Evolutionary conservation across 2,888 invertebrate species (phyloP).

Genomic region (Microctonus brassicae): DNA sequence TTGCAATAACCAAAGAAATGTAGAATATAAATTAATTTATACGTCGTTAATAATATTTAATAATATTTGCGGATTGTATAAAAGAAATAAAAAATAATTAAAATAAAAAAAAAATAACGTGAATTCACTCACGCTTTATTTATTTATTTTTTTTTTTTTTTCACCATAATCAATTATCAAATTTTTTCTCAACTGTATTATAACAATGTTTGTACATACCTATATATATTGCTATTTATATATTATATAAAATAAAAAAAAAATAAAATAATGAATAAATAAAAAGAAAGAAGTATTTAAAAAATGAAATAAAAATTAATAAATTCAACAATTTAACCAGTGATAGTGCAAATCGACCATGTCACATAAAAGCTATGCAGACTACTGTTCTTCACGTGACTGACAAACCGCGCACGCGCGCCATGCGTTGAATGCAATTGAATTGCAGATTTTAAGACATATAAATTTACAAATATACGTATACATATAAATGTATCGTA

Average conservation of each 20-base stretch:
- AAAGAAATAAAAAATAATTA: slow-evolving; percentile 32
- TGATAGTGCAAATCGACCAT: slow-evolving; percentile 22
- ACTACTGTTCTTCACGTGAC: slow-evolving; percentile 47
- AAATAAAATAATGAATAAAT: slow-evolving; percentile 12
- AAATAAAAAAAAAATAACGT: too few relatives aligned
- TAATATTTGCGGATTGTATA: too few relatives aligned
- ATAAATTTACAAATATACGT: too few relatives aligned
- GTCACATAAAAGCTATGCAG: slow-evolving; percentile 18
- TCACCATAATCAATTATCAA: background rate
- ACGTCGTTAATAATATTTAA: too few relatives aligned
- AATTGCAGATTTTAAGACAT: slow-evolving; percentile 65
- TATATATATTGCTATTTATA: too few relatives aligned
- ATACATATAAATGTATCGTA: background rate
- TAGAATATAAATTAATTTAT: too few relatives aligned
- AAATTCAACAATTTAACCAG: background rate
- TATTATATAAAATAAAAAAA: too few relatives aligned
- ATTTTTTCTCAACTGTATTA: too few relatives aligned
- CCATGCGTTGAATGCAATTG: slow-evolving; percentile 52
- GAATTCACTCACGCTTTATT: too few relatives aligned
- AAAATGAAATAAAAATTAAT: background rate
- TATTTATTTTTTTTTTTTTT: too few relatives aligned
- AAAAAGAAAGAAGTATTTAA: slow-evolving; percentile 3
- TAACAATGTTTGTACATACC: too few relatives aligned
- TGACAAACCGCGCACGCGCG: slow-evolving; percentile 50
- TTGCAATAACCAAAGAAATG: slow-evolving; percentile 31